Evolutionary conservation across 2,113 vertebrate species (phyloP), one percentile per base, ranked within the genome.

Genomic region (Scartelaos histophorus): DNA sequence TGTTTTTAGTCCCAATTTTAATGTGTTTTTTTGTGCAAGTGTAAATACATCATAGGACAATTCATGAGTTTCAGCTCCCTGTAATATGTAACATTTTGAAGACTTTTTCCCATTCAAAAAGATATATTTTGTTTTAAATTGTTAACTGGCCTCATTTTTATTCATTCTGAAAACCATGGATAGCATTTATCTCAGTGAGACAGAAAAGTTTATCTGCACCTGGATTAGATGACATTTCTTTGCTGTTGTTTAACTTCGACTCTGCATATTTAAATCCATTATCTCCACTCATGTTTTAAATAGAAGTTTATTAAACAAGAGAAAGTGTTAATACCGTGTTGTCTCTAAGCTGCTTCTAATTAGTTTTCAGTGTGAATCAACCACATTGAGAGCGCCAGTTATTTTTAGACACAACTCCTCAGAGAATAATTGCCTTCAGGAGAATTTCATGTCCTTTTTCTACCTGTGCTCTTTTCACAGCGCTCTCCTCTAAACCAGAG

Each of bases 401-500:
- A 61, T 61, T 61, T 61, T 61, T 61, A 61, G 15, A 34, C 7
- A 9, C 17, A 21, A 64, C 34, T 64, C 61, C 34, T 64, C 15
- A 43, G 61, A 64, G 61, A 64, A 64, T 67, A 57, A 38, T 68
- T 11, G 19, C 22, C 25, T 71, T 5, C 24, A 64, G 49, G 72
- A 73, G 2, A 45, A 66, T 24, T 21, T 22, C 47, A 74, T 57
- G 19, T 49, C 34, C 6, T 25, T 53, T 34, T 68, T 38, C 34
- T 64, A 21, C 66, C 61, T 66, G 22, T 67, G 10, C 73, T 83
- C 25, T 72, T 10, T 70, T 75, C 73, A 67, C 77, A 90, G 85
- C 38, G 49, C 24, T 43, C 17, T 38, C 75, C 35, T 72, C 49
- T 64, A 54, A 75, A 71, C 67, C 16, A 34, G 74, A 73, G 13